Percentiles rank a stretch among this genome's conserved stretches.
These are phyloP conservation scores for Geococcyx californianus DNA, from an alignment of 2,113 vertebrate species.

Conservation along the genomic window DNA sequence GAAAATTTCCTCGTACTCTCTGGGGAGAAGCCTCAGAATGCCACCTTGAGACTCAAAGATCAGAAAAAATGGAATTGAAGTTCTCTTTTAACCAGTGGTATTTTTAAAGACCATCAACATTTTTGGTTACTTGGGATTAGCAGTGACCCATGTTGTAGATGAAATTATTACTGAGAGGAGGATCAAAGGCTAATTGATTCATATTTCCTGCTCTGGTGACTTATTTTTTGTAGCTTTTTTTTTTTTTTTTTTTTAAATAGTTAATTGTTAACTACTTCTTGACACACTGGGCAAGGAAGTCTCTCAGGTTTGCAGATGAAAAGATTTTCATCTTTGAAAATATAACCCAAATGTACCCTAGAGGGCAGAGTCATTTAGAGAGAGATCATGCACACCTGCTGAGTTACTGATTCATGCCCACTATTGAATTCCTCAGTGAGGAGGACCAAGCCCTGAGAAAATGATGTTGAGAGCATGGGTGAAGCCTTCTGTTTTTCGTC, in stretches of 20 bases:
- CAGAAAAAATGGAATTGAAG: not conserved
- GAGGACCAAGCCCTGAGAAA: constrained; percentile 4
- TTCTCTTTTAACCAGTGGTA: not conserved
- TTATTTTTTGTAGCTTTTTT: not conserved
- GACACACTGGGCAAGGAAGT: not conserved
- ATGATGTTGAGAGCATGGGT: not conserved
- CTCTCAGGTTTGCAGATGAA: constrained; percentile 22
- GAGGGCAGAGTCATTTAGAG: constrained; percentile 64
- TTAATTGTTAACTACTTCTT: constrained; percentile 18
- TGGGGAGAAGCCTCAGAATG: not conserved
- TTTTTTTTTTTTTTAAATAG: not conserved
- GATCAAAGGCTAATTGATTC: constrained; percentile 52
- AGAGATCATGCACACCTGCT: constrained; percentile 30
- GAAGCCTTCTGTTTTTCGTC: not conserved
- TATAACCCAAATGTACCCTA: constrained; percentile 64
- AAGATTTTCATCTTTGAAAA: constrained; percentile 45
- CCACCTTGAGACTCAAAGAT: not conserved
- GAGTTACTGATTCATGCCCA: not conserved
- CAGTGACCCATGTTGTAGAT: not conserved
- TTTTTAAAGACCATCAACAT: not conserved
- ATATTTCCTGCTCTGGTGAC: constrained; percentile 15
- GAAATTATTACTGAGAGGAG: not conserved
- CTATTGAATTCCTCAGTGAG: not conserved
- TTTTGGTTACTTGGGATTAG: not conserved
- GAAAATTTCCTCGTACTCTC: not conserved